phyloP scores from a whole-genome alignment of 1,140 invertebrate genomes.

The Scaptomyza graminum region DNA sequence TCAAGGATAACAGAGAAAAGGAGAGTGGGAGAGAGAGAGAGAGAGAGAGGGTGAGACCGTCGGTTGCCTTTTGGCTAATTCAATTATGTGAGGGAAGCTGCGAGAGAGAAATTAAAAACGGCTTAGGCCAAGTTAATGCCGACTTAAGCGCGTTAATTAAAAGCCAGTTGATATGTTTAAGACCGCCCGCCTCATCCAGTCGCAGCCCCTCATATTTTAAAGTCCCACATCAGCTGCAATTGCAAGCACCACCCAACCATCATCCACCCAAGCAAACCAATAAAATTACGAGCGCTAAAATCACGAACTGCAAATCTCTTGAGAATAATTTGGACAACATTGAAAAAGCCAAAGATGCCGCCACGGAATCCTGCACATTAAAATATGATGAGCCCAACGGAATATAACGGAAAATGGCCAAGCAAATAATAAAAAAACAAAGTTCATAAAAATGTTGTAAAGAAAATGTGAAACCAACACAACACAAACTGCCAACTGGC shows the following conservation, averaged over 20 bases:
- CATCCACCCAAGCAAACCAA: constrained; percentile 22
- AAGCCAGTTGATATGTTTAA: constrained; percentile 54
- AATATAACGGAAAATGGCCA: constrained; percentile 46
- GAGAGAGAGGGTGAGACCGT: not conserved
- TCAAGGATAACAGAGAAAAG: constrained; percentile 65
- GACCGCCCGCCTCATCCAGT: not conserved
- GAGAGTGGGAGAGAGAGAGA: too few species aligned
- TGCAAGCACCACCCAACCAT: constrained; percentile 22
- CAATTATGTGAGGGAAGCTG: constrained; percentile 64
- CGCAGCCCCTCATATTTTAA: too few species aligned
- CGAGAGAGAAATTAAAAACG: constrained; percentile 71
- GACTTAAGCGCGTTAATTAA: constrained; percentile 77
- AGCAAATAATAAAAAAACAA: constrained; percentile 75
- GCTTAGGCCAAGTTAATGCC: constrained; percentile 76
- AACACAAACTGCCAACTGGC: too few species aligned
- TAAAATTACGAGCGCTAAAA: constrained; percentile 60
- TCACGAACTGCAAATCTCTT: constrained; percentile 77
- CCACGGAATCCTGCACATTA: constrained; percentile 71
- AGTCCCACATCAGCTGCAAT: constrained; percentile 52
- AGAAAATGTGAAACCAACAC: constrained; percentile 32
- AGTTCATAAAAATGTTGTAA: constrained; percentile 80
- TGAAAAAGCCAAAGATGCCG: constrained; percentile 64
- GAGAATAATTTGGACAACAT: constrained; percentile 76
- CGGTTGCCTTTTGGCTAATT: constrained; percentile 59
- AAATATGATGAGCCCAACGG: constrained; percentile 72